Base-by-base conservation (phyloP, 2,797 vertebrate species). In the Astyanax mexicanus region DNA sequence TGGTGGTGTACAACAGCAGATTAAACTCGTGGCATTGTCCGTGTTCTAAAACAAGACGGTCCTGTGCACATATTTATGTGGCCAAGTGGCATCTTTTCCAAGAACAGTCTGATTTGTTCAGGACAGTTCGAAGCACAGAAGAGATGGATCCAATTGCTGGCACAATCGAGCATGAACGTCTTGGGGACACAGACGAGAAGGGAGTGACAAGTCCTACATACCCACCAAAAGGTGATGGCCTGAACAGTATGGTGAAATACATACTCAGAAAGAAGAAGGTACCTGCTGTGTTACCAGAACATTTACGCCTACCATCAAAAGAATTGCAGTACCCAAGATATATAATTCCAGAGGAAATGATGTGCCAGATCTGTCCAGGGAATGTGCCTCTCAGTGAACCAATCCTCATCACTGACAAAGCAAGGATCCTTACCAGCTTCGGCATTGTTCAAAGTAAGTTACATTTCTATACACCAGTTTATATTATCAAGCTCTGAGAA, bases 61-160 rank as follows among this genome's bases (percentile, higher is more conserved):
- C 68, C 15, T 65, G 75, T 54, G 15, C 13, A 19, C 54, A 77
- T 7, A 64, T 61, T 4, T 70, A 77, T 35, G 58, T 69, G 25
- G 57, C 75, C 23, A 71, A 77, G 27, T 77, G 75, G 68, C 68
- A 77, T 42, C 38, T 77, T 9, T 71, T 77, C 32, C 57, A 77
- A 21, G n/a, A 23, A 12, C 29, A 66, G 6, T 19, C 2, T 25
- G 62, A 74, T 6, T n/a, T n/a, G 3, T 74, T 66, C n/a, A 51
- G 37, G 11, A 74, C n/a, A n/a, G n/a, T n/a, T n/a, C n/a, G 23
- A 42, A 8, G 37, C 37, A 38, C 3, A 9, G 37, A 38, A 38
- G 37, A 38, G 37, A 37, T 38, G 37, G 37, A 38, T 35, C 32
- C 6, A 9, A 9, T 38, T 9, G 37, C 3, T 4, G 9, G 1